These are phyloP conservation scores for Apodemia hepburni DNA, from an alignment of 2,888 invertebrate genomes.

Conservation along the genomic window DNA sequence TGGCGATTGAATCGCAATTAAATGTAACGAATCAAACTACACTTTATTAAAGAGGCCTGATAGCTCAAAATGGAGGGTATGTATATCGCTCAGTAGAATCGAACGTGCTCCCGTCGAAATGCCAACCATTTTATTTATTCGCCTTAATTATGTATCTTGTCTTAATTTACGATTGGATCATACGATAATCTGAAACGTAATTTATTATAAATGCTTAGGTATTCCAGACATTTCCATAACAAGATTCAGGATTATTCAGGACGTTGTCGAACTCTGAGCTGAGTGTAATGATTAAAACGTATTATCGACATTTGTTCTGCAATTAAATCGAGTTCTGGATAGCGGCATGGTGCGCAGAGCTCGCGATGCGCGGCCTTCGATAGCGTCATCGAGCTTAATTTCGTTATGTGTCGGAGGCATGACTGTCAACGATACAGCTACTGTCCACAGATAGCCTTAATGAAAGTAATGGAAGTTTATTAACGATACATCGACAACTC, in stretches of 20 bases:
- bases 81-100: slow-evolving; percentile 61
- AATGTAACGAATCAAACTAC: slow-evolving; percentile 74
- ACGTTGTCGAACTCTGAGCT: slow-evolving; percentile 55
- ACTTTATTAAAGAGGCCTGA: slow-evolving; percentile 74
- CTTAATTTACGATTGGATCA: slow-evolving; percentile 81
- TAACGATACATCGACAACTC: slow-evolving; percentile 67
- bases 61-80: slow-evolving; percentile 69
- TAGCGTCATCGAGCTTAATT: slow-evolving; percentile 76
- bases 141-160: slow-evolving; percentile 81
- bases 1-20: slow-evolving; percentile 79
- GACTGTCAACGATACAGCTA: slow-evolving; percentile 73
- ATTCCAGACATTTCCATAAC: slow-evolving; percentile 75
- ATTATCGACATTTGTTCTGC: slow-evolving; percentile 73
- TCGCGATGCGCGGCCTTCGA: slow-evolving; percentile 65
- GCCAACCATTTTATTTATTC: slow-evolving; percentile 81
- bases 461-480: slow-evolving; percentile 79
- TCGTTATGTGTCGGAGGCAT: slow-evolving; percentile 70
- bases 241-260: slow-evolving; percentile 68
- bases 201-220: slow-evolving; percentile 77
- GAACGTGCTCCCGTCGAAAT: slow-evolving; percentile 79
- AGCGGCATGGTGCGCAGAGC: slow-evolving; percentile 39
- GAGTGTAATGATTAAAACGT: slow-evolving; percentile 62
- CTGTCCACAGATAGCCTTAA: slow-evolving; percentile 75
- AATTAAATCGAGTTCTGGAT: slow-evolving; percentile 62
- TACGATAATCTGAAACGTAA: slow-evolving; percentile 77